Evolutionary conservation across 2,113 vertebrate species (phyloP).

Genomic region (Mesoclemmys tuberculata): DNA sequence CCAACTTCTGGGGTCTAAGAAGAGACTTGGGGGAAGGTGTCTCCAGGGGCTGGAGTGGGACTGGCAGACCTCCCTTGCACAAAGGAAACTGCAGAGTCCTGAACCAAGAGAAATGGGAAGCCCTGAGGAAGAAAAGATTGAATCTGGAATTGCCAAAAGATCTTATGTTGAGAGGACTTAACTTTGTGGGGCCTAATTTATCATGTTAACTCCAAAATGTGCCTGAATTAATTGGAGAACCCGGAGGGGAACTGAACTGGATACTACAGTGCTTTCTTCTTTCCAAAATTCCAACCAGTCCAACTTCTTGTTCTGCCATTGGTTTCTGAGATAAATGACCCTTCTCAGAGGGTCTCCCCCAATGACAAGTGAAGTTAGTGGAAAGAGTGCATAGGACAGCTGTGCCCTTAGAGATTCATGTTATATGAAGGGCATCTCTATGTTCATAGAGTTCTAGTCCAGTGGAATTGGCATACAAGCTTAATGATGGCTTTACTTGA

Average conservation of each 20-base stretch:
- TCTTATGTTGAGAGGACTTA: not conserved
- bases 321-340: not conserved
- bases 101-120: no score
- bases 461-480: not conserved
- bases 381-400: not conserved
- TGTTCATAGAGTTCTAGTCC: not conserved
- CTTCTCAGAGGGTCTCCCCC: fast-evolving
- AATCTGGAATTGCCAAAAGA: not conserved
- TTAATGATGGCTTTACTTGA: fast-evolving
- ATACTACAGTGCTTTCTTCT: not conserved
- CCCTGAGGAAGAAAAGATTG: no score
- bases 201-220: not conserved
- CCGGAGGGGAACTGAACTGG: not conserved
- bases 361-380: not conserved
- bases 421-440: not conserved
- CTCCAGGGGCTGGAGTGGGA: not conserved
- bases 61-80: no score
- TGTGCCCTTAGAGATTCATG: not conserved
- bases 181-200: not conserved
- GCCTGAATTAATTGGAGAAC: slow-evolving; percentile 33
- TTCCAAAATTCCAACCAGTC: not conserved
- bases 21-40: not conserved
- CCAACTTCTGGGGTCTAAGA: no score
- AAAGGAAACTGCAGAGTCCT: no score
- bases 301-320: not conserved